Conservation (phyloP, 2,888 invertebrate species). For the Camptogramma bilineatum region DNA sequence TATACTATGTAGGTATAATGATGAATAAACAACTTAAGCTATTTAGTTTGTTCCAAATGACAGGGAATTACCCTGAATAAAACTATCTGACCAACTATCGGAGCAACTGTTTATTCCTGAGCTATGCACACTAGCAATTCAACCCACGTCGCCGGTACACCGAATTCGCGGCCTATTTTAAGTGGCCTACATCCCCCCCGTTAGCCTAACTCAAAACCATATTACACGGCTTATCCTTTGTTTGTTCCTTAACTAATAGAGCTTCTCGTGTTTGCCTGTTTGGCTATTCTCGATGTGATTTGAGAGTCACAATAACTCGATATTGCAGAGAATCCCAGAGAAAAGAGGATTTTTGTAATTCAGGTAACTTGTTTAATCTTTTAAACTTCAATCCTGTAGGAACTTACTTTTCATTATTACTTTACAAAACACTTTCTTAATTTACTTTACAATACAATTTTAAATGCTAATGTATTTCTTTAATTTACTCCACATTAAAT, state of each 20-base stretch:
- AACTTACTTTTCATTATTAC: too few species aligned
- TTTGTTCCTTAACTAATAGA: constrained; percentile 54
- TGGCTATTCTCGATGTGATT: constrained; percentile 30
- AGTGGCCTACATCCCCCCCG: constrained; percentile 55
- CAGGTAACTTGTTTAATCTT: too few species aligned
- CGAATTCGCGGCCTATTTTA: constrained; percentile 58
- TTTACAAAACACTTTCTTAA: too few species aligned
- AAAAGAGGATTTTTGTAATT: too few species aligned
- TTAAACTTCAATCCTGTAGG: too few species aligned
- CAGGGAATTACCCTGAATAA: background rate
- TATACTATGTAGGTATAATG: too few species aligned
- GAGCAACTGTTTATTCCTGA: constrained; percentile 9
- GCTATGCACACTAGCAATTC: constrained; percentile 51
- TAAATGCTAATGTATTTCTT: too few species aligned
- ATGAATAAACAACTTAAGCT: background rate
- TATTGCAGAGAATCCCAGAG: constrained; percentile 13
- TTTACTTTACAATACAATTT: too few species aligned
- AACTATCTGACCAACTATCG: background rate
- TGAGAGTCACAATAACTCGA: constrained; percentile 26
- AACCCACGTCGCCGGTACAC: constrained; percentile 56
- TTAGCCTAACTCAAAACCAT: constrained; percentile 63
- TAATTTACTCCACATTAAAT: too few species aligned
- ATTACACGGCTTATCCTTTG: constrained; percentile 65
- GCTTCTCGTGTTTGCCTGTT: constrained; percentile 28
- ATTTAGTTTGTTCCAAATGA: background rate